These are phyloP conservation scores for Sycophila sp. DNA, from an alignment of 1,140 invertebrate species.

Conservation along the genomic window DNA sequence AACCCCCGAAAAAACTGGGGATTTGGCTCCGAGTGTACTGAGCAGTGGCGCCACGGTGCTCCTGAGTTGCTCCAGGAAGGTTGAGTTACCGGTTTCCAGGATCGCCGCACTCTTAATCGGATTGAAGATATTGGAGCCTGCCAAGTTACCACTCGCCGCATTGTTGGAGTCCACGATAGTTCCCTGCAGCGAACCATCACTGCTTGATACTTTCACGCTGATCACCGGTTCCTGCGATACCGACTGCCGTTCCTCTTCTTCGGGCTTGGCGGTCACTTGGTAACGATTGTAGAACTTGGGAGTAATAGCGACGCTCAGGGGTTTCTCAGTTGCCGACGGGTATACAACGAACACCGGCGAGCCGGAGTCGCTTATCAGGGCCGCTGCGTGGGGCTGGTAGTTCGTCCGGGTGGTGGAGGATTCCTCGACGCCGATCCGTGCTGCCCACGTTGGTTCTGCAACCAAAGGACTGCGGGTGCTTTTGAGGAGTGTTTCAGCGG, in stretches of 20 bases:
- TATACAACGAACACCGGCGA: constrained; percentile 30
- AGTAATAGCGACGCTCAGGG: constrained; percentile 52
- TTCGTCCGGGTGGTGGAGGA: neutral
- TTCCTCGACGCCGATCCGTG: neutral
- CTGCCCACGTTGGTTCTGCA: neutral
- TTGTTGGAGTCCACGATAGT: constrained; percentile 45
- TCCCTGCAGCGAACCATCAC: constrained; percentile 16
- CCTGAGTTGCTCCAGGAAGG: constrained; percentile 57
- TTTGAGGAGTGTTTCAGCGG: neutral
- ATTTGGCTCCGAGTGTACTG: constrained; percentile 54
- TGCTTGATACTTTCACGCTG: constrained; percentile 24
- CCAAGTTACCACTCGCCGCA: constrained; percentile 52
- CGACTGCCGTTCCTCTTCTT: constrained; percentile 17
- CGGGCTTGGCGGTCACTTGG: constrained; percentile 33
- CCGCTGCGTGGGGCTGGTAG: neutral
- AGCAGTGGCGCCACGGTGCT: constrained; percentile 63
- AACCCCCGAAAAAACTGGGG: constrained; percentile 53
- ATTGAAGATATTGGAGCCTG: constrained; percentile 59
- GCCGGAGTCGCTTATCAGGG: neutral
- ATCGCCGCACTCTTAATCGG: constrained; percentile 51
- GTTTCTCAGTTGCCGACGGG: constrained; percentile 32
- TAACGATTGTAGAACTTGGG: constrained; percentile 45
- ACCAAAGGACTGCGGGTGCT: neutral
- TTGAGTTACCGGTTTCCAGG: constrained; percentile 51
- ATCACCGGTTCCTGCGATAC: constrained; percentile 22